phyloP scores from a whole-genome alignment of 2,888 invertebrate species.

The Microplitis manilae region DNA sequence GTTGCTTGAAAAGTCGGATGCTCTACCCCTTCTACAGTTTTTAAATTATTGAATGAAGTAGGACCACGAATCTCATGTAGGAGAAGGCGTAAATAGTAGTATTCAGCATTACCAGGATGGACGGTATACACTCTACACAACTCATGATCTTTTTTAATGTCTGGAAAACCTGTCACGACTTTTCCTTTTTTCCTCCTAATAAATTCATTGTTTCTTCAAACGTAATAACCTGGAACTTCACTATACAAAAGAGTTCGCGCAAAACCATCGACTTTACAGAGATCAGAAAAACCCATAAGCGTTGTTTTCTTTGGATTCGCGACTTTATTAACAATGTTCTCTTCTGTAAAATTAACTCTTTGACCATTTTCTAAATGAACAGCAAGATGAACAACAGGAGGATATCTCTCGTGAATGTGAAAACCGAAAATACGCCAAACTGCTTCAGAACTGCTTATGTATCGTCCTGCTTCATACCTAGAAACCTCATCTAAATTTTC shows the following conservation, averaged over 20 bases:
- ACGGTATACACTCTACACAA: conserved; percentile 10
- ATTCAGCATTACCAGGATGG: conserved; percentile 3
- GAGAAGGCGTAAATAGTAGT: neutral
- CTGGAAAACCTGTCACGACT: neutral
- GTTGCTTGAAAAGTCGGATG: conserved; percentile 51
- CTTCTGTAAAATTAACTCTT: conserved; percentile 46
- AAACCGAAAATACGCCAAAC: conserved; percentile 53
- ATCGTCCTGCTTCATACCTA: conserved; percentile 56
- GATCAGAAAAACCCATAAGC: too few species aligned
- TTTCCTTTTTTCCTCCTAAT: conserved; percentile 33
- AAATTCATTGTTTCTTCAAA: conserved; percentile 53
- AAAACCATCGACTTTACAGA: too few species aligned
- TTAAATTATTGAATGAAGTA: too few species aligned
- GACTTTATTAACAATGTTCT: neutral
- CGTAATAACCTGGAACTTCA: conserved; percentile 30
- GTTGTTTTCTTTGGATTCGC: too few species aligned
- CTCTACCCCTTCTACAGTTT: conserved; percentile 53
- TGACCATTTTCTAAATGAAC: conserved; percentile 59
- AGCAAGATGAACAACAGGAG: conserved; percentile 56
- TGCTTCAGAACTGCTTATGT: conserved; percentile 59
- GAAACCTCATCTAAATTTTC: conserved; percentile 52
- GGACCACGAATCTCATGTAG: conserved; percentile 43
- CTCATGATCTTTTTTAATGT: neutral
- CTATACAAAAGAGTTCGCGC: conserved; percentile 22
- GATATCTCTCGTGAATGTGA: conserved; percentile 57